A percentile compares a stretch with the other conserved stretches of the same genome.
Evolutionary conservation across 2,888 invertebrate species (phyloP).

Genomic region (Ephialtes manifestator): DNA sequence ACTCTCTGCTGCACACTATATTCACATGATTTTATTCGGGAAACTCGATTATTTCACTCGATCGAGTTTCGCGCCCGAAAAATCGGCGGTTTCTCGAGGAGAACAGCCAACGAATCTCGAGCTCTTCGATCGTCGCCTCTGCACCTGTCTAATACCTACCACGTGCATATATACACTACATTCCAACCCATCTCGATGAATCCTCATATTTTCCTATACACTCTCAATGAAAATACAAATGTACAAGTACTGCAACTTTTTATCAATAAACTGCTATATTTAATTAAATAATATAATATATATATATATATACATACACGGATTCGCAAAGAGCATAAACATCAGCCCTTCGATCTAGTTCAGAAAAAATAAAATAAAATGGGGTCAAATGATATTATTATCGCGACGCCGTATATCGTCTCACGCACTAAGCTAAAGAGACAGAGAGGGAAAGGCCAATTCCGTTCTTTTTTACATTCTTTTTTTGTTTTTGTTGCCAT

Average conservation of each 20-base stretch:
- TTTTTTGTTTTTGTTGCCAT: not conserved
- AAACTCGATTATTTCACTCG: conserved; percentile 31
- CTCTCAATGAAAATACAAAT: too few species aligned
- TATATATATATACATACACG: too few species aligned
- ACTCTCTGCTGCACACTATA: not conserved
- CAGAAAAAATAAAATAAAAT: conserved; percentile 56
- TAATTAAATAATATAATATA: too few species aligned
- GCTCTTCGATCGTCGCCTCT: conserved; percentile 47
- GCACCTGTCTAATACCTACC: conserved; percentile 13
- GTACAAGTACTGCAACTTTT: too few species aligned
- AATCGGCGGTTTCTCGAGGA: not conserved
- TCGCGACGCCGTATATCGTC: conserved; percentile 37
- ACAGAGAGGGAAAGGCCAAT: conserved; percentile 2
- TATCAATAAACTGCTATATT: too few species aligned
- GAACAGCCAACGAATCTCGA: conserved; percentile 37
- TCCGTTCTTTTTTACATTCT: not conserved
- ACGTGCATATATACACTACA: not conserved
- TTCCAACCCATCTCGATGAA: too few species aligned
- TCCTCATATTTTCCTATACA: too few species aligned
- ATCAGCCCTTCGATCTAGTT: conserved; percentile 67
- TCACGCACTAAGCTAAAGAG: not conserved
- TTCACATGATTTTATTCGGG: conserved; percentile 3
- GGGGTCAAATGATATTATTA: conserved; percentile 65
- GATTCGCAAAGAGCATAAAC: too few species aligned
- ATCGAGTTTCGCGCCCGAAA: conserved; percentile 36